A percentile compares a stretch with the other conserved stretches of the same genome.
Conservation (phyloP, 2,888 invertebrate genomes). For the Drosophila mulleri region DNA sequence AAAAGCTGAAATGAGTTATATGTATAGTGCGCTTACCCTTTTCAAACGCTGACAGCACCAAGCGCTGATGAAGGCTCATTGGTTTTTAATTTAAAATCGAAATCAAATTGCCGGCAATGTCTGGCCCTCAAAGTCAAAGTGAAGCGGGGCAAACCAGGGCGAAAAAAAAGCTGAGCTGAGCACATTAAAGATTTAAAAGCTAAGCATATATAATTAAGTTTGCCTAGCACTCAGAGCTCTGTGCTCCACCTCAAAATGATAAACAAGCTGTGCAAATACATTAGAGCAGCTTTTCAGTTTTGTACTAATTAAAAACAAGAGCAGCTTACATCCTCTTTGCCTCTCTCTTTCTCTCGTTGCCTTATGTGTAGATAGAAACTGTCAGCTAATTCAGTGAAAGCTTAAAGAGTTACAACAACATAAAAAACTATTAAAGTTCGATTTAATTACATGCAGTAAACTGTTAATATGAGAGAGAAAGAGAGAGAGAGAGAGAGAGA, state of each 20-base stretch:
- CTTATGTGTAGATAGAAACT: not conserved
- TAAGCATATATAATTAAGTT: not conserved
- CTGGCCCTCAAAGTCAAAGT: not conserved
- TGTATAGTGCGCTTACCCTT: constrained; percentile 62
- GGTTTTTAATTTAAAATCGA: constrained; percentile 73
- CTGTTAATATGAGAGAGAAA: not conserved
- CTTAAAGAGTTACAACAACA: not conserved
- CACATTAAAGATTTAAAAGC: constrained; percentile 10
- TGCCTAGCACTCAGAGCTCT: too few species aligned
- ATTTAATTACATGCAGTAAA: not conserved
- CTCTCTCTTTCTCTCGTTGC: not conserved
- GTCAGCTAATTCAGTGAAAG: too few species aligned
- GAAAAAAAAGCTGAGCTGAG: not conserved
- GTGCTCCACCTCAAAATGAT: not conserved
- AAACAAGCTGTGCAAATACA: not conserved
- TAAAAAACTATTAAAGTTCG: not conserved
- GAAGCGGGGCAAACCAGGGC: not conserved
- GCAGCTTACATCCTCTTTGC: not conserved
- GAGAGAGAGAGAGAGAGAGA: not conserved
- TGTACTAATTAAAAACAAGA: not conserved
- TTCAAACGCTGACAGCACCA: constrained; percentile 65
- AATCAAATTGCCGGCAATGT: constrained; percentile 3
- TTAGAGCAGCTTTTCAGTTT: not conserved
- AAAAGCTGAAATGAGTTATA: constrained; percentile 17
- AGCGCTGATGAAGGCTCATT: constrained; percentile 60